phyloP scores from a whole-genome alignment of 2,888 invertebrate genomes.

The Coleophora flavipennella region DNA sequence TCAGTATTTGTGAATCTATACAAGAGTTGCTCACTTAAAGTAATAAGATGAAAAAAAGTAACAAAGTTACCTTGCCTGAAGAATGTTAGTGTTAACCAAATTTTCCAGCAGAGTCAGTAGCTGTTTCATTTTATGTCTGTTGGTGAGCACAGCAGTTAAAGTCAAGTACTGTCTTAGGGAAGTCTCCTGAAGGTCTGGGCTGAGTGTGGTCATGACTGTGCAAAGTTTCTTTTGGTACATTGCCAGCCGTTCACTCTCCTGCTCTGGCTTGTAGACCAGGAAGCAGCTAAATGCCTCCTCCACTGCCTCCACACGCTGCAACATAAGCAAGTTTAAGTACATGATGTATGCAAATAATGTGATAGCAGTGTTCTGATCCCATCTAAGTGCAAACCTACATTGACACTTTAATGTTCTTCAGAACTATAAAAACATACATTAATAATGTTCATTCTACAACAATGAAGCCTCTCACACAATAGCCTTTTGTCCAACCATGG shows the following conservation, averaged over 20 bases:
- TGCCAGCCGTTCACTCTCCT: conserved; percentile 78
- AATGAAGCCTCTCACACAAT: too few relatives aligned
- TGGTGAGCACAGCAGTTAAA: conserved; percentile 80
- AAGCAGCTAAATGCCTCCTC: conserved; percentile 94
- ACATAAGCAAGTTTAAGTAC: conserved; percentile 18
- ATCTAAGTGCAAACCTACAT: too few relatives aligned
- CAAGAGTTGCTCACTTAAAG: too few relatives aligned
- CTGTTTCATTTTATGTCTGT: conserved; percentile 82
- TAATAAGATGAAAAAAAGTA: background rate
- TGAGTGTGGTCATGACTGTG: conserved; percentile 75
- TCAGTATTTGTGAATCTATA: too few relatives aligned
- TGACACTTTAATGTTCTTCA: too few relatives aligned
- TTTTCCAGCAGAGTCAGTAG: conserved; percentile 83
- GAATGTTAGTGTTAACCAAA: conserved; percentile 79
- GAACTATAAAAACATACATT: too few relatives aligned
- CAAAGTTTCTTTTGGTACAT: conserved; percentile 80
- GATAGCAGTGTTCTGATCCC: too few relatives aligned
- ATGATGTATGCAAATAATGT: too few relatives aligned
- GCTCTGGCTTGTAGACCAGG: conserved; percentile 82
- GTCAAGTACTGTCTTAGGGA: conserved; percentile 83
- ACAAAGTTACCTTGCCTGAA: conserved; percentile 83
- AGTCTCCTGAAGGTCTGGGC: conserved; percentile 81
- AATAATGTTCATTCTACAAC: too few relatives aligned
- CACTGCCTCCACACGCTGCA: conserved; percentile 84
- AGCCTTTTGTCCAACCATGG: too few relatives aligned